Base-by-base conservation (phyloP, 2,888 invertebrate genomes). In the Rhopalosiphum nymphaeae region DNA sequence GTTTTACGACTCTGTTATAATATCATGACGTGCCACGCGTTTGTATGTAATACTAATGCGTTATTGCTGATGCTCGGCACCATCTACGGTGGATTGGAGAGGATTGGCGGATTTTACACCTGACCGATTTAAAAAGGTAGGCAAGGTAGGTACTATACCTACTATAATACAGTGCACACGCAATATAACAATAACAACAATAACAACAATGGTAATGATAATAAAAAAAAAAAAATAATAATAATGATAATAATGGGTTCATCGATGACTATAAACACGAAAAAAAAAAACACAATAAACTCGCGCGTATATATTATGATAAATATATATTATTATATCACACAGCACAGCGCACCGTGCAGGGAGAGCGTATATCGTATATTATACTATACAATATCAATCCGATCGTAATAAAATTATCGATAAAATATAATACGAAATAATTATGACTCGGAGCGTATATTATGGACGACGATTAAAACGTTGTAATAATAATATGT, bases 101-200 rank as follows among this genome's bases (percentile, higher is more conserved):
- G 44, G 78, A 78, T 36, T 36, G 78, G 78, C 78, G 78, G 78
- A 78, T 78, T 85, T 85, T 85, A 26, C 85, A 85, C 85, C 85
- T 85, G 85, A 44, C 11, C 44, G 85, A 85, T 85, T 85, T 44
- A 85, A 85, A 44, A 85, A 36, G 36, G 78, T 78, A 78, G 78
- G 78, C 13, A 53, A 57, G 57, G 9, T 26, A 9, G 57, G 57
- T 26, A 78, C 78, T 53, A 53, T 53, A 53, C 1, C 16, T 67
- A 67, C 36, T 67, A 26, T 85, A 85, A 85, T 85, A 36, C 44
- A 29, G 44, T 1, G 44, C 85, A 44, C 85, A 85, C 85, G 85
- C 78, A 78, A 85, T 44, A 44, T 85, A 85, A 84, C 84, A 84
- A 84, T 85, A 44, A 44, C 25, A 44, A 85, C 44, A 85, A 85